These are phyloP conservation scores for Erethizon dorsatum DNA, from an alignment of 2,797 vertebrate species.

Conservation along the genomic window DNA sequence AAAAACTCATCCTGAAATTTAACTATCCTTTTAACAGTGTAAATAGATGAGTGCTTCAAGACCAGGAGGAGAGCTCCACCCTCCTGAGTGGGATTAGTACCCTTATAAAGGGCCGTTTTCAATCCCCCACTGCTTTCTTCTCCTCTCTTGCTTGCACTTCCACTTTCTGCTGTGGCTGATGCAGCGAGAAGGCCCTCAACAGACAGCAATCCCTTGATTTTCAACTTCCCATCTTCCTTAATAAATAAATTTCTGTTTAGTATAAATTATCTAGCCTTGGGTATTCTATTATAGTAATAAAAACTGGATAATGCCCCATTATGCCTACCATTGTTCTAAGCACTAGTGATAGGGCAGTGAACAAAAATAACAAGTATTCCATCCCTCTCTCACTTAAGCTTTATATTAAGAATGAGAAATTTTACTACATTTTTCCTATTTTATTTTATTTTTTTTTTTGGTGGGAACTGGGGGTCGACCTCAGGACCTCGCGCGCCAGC, in stretches of 20 bases:
- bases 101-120: background rate
- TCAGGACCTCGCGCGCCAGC: no score
- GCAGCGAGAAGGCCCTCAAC: background rate
- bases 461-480: no score
- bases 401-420: background rate
- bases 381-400: background rate
- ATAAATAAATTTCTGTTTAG: background rate
- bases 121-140: background rate
- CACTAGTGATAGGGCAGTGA: background rate
- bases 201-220: background rate
- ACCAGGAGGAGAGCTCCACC: background rate
- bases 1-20: background rate
- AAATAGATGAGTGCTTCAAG: background rate
- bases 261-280: background rate
- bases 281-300: background rate
- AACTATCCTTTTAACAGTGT: background rate
- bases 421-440: background rate
- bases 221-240: background rate
- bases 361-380: background rate
- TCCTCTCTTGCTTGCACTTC: background rate
- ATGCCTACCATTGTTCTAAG: background rate
- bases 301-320: background rate
- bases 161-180: background rate
- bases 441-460: background rate
- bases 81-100: no score